Percentiles rank a stretch among this genome's conserved stretches.
Evolutionary conservation across 2,797 vertebrate genomes (phyloP).

Genomic region (Pitangus sulphuratus): DNA sequence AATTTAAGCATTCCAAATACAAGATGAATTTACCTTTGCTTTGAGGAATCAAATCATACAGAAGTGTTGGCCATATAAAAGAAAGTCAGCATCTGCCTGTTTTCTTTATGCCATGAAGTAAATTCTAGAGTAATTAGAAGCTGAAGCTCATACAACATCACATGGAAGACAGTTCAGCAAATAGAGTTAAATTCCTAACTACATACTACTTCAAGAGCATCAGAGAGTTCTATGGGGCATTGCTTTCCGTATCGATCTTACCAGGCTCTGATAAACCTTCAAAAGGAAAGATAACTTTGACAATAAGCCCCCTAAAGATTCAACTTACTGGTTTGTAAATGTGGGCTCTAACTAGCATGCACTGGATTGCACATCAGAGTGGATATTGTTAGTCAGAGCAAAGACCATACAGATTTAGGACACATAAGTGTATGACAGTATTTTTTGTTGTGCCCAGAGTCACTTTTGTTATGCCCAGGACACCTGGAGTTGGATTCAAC

Average conservation of each 20-base stretch:
- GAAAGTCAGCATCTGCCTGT: not conserved
- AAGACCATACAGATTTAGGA: not conserved
- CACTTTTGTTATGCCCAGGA: not conserved
- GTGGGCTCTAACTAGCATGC: not conserved
- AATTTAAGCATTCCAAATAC: not conserved
- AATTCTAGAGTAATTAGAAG: not conserved
- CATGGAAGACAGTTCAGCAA: not conserved
- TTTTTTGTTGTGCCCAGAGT: not conserved
- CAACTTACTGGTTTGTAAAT: not conserved
- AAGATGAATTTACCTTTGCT: not conserved
- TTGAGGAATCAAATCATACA: not conserved
- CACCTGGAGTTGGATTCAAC: not conserved
- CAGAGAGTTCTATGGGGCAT: not conserved
- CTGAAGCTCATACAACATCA: not conserved
- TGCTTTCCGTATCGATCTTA: not conserved
- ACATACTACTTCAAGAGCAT: not conserved
- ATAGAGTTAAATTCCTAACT: not conserved
- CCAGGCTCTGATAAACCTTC: not conserved
- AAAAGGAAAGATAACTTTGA: not conserved
- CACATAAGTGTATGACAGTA: accelerated
- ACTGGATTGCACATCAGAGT: accelerated
- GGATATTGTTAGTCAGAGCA: not conserved
- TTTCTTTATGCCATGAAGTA: not conserved
- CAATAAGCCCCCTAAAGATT: not conserved
- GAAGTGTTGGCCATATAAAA: not conserved